Evolutionary conservation across 2,797 vertebrate species (phyloP).

Genomic region (Apogon talboti): DNA sequence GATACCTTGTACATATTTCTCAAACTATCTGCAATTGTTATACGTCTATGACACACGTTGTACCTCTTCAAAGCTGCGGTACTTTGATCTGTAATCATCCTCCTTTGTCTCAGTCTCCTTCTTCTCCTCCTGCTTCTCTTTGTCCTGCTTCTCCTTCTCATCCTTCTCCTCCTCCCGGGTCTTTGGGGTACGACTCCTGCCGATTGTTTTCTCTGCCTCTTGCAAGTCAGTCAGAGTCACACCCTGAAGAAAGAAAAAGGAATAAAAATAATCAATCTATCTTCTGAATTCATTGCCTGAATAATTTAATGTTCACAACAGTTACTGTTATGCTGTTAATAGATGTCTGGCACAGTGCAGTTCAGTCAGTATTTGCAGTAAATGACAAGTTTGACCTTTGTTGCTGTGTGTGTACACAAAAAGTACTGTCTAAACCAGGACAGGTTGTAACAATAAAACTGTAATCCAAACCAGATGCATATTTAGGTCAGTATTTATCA

Average conservation of each 20-base stretch:
- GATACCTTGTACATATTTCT: no score
- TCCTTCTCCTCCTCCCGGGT: slow-evolving; percentile 95
- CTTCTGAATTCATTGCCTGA: neutral
- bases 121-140: slow-evolving; percentile 96
- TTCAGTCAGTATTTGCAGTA: no score
- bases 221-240: slow-evolving; percentile 98
- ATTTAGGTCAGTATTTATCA: neutral
- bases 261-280: rapidly evolving
- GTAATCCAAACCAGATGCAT: neutral
- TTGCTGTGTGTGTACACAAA: slow-evolving; percentile 22
- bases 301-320: neutral
- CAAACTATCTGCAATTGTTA: no score
- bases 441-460: slow-evolving; percentile 14
- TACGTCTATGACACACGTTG: neutral
- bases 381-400: neutral
- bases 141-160: slow-evolving; percentile 95
- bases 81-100: slow-evolving; percentile 95
- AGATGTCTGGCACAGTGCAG: neutral
- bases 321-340: neutral
- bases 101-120: slow-evolving; percentile 94
- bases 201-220: slow-evolving; percentile 98
- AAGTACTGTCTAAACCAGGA: neutral
- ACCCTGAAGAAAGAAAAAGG: slow-evolving; percentile 77
- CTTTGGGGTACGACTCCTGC: slow-evolving; percentile 88
- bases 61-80: slow-evolving; percentile 93